Conservation (phyloP, 2,113 vertebrate species). For the Sus scrofa region DNA sequence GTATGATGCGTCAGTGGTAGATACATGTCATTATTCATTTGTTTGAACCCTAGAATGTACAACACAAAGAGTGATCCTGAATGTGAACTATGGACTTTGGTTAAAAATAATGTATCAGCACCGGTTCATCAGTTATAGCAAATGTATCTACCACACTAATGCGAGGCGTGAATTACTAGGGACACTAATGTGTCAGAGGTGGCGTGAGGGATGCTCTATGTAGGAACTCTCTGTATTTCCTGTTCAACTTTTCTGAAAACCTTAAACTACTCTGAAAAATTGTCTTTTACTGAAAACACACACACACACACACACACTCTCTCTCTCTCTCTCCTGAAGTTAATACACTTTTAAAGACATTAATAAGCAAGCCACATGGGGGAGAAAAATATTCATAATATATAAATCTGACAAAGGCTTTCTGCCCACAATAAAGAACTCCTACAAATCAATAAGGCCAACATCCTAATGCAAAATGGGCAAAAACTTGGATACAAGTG, state of each 20-base stretch:
- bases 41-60: not conserved
- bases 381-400: not conserved
- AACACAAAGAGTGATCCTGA: not conserved
- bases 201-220: not conserved
- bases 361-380: not conserved
- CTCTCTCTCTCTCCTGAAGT: not conserved
- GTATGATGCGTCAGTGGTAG: not conserved
- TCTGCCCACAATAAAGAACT: constrained; percentile 15
- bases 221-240: not conserved
- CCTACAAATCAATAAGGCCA: not conserved
- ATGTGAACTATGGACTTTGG: not conserved
- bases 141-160: not conserved
- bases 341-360: not conserved
- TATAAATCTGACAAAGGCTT: constrained; percentile 18
- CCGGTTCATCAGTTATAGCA: not conserved
- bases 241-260: not conserved
- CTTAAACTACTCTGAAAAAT: constrained; percentile 1
- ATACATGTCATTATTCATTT: not conserved
- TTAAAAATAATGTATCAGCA: not conserved
- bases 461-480: not conserved
- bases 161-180: not conserved
- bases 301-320: no score
- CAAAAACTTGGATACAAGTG: not conserved
- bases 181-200: not conserved
- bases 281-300: no score